Base-by-base conservation (phyloP, 2,888 invertebrate species). In the Noctua janthe region DNA sequence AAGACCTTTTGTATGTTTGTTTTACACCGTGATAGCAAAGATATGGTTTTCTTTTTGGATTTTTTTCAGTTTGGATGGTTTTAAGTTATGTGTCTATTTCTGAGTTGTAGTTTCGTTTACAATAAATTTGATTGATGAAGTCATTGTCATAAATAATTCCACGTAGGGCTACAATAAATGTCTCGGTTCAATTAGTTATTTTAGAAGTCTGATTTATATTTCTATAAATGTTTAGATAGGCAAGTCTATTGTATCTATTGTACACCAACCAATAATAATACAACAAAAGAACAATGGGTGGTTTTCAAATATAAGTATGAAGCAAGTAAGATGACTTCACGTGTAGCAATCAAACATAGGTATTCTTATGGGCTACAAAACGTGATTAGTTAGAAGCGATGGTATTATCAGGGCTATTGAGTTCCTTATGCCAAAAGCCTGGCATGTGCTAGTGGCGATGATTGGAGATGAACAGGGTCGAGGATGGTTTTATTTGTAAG, bases 1-100 rank as follows among this genome's bases (percentile, higher is more conserved):
- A 88, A 85, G 78, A 78, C 78, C 69, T 85, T 87, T 79, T 82
- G 10, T 62, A 77, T 78, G 77, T 64, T 73, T 71, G 59, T 76
- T 77, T 85, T 71, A 81, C 85, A 79, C 75, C 76, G 70, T 74
- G 66, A 77, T 70, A 54, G 78, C 74, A 73, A 54, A 77, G 74
- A 66, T 70, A 69, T 81, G 56, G 35, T 84, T 79, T 56, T n/a
- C n/a, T n/a, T n/a, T n/a, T n/a, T n/a, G n/a, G n/a, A n/a, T n/a
- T n/a, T n/a, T n/a, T n/a, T n/a, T n/a, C n/a, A n/a, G 35, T 84
- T 79, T 56, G 15, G 8, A 20, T 43, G n/a, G 11, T n/a, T 29
- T 47, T 35, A 17, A 13, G 20, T 43, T 29, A 7, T 39, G n/a
- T 66, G 8, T 66, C 54, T 82, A 74, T 81, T 59, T 73, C 35